Conservation (phyloP, 2,113 vertebrate species). For the Microcebus jonahi region DNA sequence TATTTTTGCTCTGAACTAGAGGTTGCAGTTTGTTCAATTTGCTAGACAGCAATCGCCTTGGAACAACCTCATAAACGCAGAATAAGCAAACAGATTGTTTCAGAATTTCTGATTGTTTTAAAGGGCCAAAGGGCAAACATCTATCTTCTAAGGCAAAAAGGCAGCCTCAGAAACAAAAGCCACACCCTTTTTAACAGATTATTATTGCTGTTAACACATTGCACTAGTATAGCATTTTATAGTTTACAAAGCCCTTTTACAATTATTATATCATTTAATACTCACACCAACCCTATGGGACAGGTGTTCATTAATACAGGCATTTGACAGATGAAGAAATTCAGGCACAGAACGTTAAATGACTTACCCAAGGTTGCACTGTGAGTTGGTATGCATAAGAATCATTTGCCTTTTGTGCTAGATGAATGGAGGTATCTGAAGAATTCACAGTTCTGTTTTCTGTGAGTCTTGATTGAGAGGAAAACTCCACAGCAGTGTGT, state of each 20-base stretch:
- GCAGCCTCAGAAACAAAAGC: constrained; percentile 48
- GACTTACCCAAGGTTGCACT: constrained; percentile 21
- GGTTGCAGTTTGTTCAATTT: constrained; percentile 27
- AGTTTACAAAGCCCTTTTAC: constrained; percentile 26
- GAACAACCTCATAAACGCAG: constrained; percentile 48
- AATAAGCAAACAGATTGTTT: constrained; percentile 9
- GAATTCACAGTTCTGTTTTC: background rate
- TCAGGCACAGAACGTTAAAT: constrained; percentile 21
- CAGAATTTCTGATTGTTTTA: constrained; percentile 43
- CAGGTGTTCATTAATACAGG: background rate
- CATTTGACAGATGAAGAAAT: constrained; percentile 43
- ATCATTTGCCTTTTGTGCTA: constrained; percentile 21
- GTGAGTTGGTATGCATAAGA: background rate
- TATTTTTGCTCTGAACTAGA: constrained; percentile 45
- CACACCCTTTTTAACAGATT: constrained; percentile 1
- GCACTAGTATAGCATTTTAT: background rate
- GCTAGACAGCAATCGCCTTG: background rate
- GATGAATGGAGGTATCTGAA: constrained; percentile 33
- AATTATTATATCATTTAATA: constrained; percentile 1
- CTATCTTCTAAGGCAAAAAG: constrained; percentile 36
- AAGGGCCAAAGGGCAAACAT: constrained; percentile 7
- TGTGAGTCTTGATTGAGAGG: background rate
- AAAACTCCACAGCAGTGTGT: background rate
- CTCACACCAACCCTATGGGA: background rate
- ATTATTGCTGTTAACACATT: background rate